Base-by-base conservation (phyloP, 2,888 invertebrate genomes). In the Pyralis farinalis region DNA sequence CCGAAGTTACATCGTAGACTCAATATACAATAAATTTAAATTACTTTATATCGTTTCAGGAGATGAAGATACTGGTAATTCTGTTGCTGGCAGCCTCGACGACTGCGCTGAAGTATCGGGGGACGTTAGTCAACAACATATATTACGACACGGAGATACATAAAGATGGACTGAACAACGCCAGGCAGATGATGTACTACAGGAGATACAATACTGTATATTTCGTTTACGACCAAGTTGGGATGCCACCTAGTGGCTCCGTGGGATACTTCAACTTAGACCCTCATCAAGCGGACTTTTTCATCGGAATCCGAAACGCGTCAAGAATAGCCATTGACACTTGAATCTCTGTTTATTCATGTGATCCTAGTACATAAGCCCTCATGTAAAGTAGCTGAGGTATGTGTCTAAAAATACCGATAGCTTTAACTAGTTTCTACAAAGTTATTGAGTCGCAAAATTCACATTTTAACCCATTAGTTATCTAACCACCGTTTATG, bases 221-320 rank as follows among this genome's bases (percentile, higher is more conserved):
- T 34, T 87, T 87, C 40, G 81, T 78, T 0, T 85, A 72, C 34
- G 80, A 82, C 27, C 74, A 78, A 40, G 47, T 67, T 0, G 49
- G 39, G 16, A 40, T 49, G 0, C 68, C 74, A 0, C 67, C 64
- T 0, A 66, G 70, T 38, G 58, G 46, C 0, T 12, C 27, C 7
- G 41, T 84, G 0, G 87, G 70, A 0, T 83, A 71, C 34, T 41
- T 80, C 0, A 72, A 83, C 31, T 32, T 81, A 7, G 54, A 67
- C 6, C 74, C 69, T 0, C 46, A 59, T 36, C 53, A 58, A 12
- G 55, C 67, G 0, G 77, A 74, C 0, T 40, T 77, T 0, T 68
- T 86, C 0, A 65, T 75, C 0, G 80, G 80, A 0, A 60, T 87
- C 1, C 57, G 71, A 52, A 86, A 87, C n/a, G 84, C 85, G 0